Conservation (phyloP, 2,888 invertebrate species). For the Encarsia formosa region DNA sequence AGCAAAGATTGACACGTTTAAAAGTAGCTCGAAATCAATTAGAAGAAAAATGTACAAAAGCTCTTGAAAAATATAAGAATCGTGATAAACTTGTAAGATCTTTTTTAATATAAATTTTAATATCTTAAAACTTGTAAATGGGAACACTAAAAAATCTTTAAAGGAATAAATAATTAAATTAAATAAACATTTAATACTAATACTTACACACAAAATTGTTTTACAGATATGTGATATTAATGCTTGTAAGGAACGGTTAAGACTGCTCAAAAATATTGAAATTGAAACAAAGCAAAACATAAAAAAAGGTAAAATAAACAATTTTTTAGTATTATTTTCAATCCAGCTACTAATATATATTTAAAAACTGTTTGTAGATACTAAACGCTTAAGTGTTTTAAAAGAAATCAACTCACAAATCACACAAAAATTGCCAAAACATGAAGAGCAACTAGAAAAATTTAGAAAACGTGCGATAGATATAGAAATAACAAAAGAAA, state of each 20-base stretch:
- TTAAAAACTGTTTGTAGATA: conserved; percentile 36
- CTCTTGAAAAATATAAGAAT: conserved; percentile 51
- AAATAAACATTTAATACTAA: background rate
- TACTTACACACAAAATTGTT: too few relatives aligned
- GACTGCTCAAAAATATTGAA: conserved; percentile 56
- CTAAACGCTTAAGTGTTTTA: conserved; percentile 45
- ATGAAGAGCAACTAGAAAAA: conserved; percentile 61
- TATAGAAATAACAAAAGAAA: conserved; percentile 55
- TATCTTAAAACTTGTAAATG: too few relatives aligned
- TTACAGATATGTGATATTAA: conserved; percentile 59
- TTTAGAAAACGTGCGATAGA: conserved; percentile 57
- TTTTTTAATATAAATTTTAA: conserved; percentile 3
- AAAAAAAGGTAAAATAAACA: conserved; percentile 38
- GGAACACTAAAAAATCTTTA: too few relatives aligned
- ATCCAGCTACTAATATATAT: background rate
- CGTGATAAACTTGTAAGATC: conserved; percentile 47
- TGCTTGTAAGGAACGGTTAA: conserved; percentile 58
- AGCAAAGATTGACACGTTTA: conserved; percentile 58
- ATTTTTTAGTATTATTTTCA: background rate
- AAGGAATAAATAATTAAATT: conserved; percentile 3
- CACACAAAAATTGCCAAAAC: conserved; percentile 57
- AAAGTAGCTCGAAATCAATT: conserved; percentile 56
- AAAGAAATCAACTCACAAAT: conserved; percentile 50
- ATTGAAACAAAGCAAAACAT: conserved; percentile 55
- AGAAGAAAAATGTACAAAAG: conserved; percentile 57